Evolutionary conservation across 2,888 invertebrate species (phyloP), one percentile per base, ranked within the genome.

Genomic region (Acanthacorydalis orientalis): DNA sequence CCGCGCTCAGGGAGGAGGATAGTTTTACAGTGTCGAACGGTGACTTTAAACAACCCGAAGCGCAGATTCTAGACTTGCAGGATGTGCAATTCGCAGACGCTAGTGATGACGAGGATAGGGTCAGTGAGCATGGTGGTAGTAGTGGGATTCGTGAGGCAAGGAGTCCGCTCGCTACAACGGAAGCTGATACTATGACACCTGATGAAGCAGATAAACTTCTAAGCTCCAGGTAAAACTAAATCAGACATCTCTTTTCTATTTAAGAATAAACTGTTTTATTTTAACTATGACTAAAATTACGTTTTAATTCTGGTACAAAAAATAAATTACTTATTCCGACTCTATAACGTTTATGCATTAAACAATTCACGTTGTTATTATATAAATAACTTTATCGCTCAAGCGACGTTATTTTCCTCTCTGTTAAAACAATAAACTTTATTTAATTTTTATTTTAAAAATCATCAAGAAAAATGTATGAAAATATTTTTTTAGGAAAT

Each of bases 141-240:
- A 46, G 67, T 64, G 51, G 53, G 4, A 54, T 52, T 49, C 55
- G 56, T 37, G 57, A 60, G 54, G 48, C 60, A 59, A 49, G 53
- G 54, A 49, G 59, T 60, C 15, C 60, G 60, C 51, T 52, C 55
- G 50, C 59, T 60, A 61, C 62, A 51, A 63, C 65, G 53, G 64
- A 69, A 54, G 68, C 72, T 34, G 73, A 74, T 58, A 67, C 65
- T 37, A 83, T 83, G 88, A 89, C 89, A 54, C 81, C 87, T 47
- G 86, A 86, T 59, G 90, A 90, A 66, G 89, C 88, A 11, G 87
- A 89, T 64, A 80, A 83, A 68, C 70, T 90, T 60, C 75, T 90
- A 58, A 89, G 88, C 67, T 79, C 83, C 58, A 84, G 85, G 88
- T 87, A 65, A 23, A 23, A 23, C 23, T 23, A 6, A 23, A 23